phyloP scores from a whole-genome alignment of 2,888 invertebrate species.

The Synergus japonicus region DNA sequence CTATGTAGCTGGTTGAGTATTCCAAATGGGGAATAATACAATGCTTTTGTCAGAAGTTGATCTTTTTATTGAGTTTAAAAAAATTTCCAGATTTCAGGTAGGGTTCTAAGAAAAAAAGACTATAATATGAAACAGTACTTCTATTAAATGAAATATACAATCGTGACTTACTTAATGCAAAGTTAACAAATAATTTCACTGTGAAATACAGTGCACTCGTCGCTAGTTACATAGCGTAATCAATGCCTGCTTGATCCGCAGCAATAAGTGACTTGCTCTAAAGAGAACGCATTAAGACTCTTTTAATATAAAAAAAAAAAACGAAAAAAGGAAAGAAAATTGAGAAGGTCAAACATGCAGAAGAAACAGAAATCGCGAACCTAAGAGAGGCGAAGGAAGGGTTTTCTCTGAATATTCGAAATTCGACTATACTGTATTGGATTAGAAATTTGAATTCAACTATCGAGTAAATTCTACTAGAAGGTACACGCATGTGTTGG shows the following conservation, averaged over 20 bases:
- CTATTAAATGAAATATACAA: slow-evolving; percentile 63
- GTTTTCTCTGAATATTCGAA: slow-evolving; percentile 4
- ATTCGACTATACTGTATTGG: slow-evolving; percentile 25
- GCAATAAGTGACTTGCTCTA: slow-evolving; percentile 23
- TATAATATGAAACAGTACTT: slow-evolving; percentile 60
- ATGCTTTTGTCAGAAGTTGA: slow-evolving; percentile 2
- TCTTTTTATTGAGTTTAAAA: neutral
- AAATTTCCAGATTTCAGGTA: neutral
- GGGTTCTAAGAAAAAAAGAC: slow-evolving; percentile 44
- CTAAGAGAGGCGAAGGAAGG: slow-evolving; percentile 12
- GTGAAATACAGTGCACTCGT: slow-evolving; percentile 55
- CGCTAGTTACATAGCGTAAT: slow-evolving; percentile 46
- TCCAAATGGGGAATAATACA: slow-evolving; percentile 28
- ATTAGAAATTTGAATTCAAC: slow-evolving; percentile 43
- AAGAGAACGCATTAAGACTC: slow-evolving; percentile 37
- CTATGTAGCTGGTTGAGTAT: slow-evolving; percentile 7
- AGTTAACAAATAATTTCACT: slow-evolving; percentile 59
- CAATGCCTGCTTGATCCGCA: slow-evolving; percentile 38
- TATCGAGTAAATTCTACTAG: slow-evolving; percentile 42
- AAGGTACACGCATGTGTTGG: slow-evolving; percentile 41
- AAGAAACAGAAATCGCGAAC: slow-evolving; percentile 28
- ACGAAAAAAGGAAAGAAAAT: slow-evolving; percentile 39
- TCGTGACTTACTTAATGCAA: slow-evolving; percentile 55
- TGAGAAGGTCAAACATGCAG: slow-evolving; percentile 48
- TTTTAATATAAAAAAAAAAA: slow-evolving; percentile 21